A percentile compares a stretch with the other conserved stretches of the same genome.
Conservation (phyloP, 2,797 vertebrate species). For the Lutjanus argentimaculatus region DNA sequence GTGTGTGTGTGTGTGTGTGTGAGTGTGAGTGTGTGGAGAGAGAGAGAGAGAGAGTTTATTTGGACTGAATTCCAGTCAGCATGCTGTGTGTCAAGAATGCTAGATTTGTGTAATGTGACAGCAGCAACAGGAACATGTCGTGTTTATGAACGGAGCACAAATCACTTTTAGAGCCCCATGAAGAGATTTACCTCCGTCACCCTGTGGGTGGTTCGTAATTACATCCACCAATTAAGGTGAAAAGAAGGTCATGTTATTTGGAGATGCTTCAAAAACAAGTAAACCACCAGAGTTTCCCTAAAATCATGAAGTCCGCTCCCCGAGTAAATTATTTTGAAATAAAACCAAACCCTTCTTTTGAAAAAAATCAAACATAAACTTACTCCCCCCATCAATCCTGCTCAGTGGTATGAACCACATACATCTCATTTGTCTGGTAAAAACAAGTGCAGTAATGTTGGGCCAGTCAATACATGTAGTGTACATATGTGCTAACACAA, state of each 20-base stretch:
- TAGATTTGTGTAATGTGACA: conserved; percentile 80
- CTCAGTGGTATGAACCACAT: no score
- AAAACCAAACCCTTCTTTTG: background rate
- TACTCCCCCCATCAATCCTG: no score
- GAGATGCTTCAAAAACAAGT: background rate
- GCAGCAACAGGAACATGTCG: conserved; percentile 54
- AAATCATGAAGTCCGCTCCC: no score
- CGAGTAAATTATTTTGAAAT: no score
- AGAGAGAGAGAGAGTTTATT: conserved; percentile 5
- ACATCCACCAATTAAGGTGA: background rate
- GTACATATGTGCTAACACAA: no score
- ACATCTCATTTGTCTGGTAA: no score
- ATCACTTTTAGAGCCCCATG: conserved; percentile 41
- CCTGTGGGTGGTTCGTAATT: conserved; percentile 43
- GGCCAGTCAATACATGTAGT: no score
- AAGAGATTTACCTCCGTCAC: conserved; percentile 40
- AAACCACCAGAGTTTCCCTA: background rate
- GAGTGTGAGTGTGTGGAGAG: conserved; percentile 5
- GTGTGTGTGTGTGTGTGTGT: background rate
- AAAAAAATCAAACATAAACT: no score
- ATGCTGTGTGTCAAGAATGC: conserved; percentile 77
- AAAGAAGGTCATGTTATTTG: background rate
- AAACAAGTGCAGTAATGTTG: no score
- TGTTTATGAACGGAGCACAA: conserved; percentile 45
- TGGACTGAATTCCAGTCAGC: conserved; percentile 60